phyloP scores from a whole-genome alignment of 2,797 vertebrate genomes.

The Chromis chromis region DNA sequence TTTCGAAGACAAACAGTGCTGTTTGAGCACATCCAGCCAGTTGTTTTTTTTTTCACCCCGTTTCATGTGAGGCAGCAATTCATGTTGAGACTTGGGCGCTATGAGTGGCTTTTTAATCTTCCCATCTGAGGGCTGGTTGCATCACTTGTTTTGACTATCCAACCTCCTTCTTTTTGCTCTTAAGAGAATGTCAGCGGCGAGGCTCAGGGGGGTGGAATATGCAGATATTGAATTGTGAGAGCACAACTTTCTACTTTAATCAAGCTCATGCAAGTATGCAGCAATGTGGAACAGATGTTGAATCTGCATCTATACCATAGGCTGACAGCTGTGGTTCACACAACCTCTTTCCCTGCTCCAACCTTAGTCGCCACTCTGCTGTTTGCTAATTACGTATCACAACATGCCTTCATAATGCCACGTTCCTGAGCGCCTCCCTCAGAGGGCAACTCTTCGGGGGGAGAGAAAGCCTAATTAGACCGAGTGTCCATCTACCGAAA shows the following conservation, averaged over 20 bases:
- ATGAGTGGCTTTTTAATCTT: slow-evolving; percentile 61
- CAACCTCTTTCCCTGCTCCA: slow-evolving; percentile 35
- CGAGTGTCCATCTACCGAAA: slow-evolving; percentile 62
- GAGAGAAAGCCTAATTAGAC: slow-evolving; percentile 71
- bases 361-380: slow-evolving; percentile 51
- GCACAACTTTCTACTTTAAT: slow-evolving; percentile 56
- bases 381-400: slow-evolving; percentile 71
- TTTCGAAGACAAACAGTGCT: slow-evolving; percentile 27
- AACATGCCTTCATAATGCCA: slow-evolving; percentile 55
- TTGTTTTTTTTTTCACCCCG: background rate
- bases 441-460: slow-evolving; percentile 34
- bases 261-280: slow-evolving; percentile 28
- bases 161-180: slow-evolving; percentile 40
- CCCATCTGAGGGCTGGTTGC: slow-evolving; percentile 65
- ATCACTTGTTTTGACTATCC: slow-evolving; percentile 78
- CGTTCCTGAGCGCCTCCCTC: slow-evolving; percentile 37
- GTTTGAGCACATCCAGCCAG: slow-evolving; percentile 5
- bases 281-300: slow-evolving; percentile 67
- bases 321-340: slow-evolving; percentile 64
- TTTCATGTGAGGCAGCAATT: slow-evolving; percentile 40
- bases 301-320: slow-evolving; percentile 59
- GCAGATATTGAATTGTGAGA: slow-evolving; percentile 45
- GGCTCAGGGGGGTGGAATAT: background rate
- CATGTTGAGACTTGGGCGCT: slow-evolving; percentile 67
- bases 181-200: slow-evolving; percentile 9